A percentile compares a stretch with the other conserved stretches of the same genome.
Conservation (phyloP, 2,113 vertebrate genomes). For the Sylvicapra grimmia region DNA sequence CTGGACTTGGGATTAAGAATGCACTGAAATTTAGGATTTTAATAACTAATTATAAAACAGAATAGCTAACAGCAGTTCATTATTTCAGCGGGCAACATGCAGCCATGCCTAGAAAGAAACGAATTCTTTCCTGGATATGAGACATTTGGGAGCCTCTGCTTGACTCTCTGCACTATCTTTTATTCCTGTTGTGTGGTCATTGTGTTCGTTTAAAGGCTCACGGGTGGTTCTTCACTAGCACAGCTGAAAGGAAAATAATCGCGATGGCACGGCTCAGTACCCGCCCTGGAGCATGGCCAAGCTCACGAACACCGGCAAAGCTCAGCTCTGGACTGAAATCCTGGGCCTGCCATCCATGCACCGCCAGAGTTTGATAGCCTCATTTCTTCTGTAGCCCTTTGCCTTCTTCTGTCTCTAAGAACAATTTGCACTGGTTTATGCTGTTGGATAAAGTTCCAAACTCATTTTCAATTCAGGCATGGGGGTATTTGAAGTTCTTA, state of each 20-base stretch:
- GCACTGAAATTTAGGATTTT: neutral
- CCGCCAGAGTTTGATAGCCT: rapidly evolving
- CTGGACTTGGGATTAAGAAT: neutral
- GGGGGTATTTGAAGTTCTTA: neutral
- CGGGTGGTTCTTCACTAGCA: rapidly evolving
- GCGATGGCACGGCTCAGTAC: rapidly evolving
- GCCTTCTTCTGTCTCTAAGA: neutral
- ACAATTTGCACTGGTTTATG: neutral
- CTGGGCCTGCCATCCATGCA: rapidly evolving
- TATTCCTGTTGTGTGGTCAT: too few species aligned
- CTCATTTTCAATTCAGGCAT: neutral
- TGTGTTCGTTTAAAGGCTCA: neutral
- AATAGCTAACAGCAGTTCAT: neutral
- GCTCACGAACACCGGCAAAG: rapidly evolving
- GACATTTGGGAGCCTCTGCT: neutral
- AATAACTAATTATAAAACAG: neutral
- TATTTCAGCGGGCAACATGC: neutral
- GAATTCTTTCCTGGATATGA: neutral
- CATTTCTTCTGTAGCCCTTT: rapidly evolving
- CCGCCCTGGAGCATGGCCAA: rapidly evolving
- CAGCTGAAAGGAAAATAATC: too few species aligned
- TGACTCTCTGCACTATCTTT: neutral
- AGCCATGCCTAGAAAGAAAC: too few species aligned
- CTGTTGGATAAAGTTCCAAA: neutral
- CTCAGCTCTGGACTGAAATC: rapidly evolving